Conservation (phyloP, 2,113 vertebrate genomes). For the Pseudorectes ferrugineus region DNA sequence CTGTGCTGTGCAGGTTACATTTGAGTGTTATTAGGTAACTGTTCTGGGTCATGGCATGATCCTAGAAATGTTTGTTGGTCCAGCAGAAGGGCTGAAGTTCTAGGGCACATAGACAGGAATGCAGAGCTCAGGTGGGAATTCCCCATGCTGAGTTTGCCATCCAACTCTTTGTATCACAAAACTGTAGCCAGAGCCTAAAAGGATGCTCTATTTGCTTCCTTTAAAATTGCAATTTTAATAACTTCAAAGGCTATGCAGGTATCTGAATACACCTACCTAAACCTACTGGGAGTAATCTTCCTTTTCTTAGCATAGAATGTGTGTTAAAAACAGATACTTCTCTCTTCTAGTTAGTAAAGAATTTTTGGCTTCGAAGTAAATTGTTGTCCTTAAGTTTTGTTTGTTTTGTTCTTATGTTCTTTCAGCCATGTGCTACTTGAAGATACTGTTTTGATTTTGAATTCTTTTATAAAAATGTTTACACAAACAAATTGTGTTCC, state of each 20-base stretch:
- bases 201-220: not conserved
- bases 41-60: not conserved
- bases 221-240: not conserved
- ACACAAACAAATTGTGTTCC: not conserved
- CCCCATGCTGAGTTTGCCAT: not conserved
- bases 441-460: not conserved
- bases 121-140: not conserved
- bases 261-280: not conserved
- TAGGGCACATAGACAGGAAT: not conserved
- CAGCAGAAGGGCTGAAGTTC: not conserved
- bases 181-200: not conserved
- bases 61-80: not conserved
- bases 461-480: not conserved
- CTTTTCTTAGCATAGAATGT: not conserved
- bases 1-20: not conserved
- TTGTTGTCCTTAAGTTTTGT: not conserved
- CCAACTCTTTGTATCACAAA: not conserved
- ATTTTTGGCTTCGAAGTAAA: not conserved
- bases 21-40: not conserved
- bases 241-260: not conserved
- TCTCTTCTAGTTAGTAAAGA: not conserved
- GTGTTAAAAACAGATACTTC: not conserved
- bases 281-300: not conserved
- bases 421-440: not conserved
- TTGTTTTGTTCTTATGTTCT: not conserved